phyloP scores from a whole-genome alignment of 2,113 vertebrate species.

The Heterotis niloticus region DNA sequence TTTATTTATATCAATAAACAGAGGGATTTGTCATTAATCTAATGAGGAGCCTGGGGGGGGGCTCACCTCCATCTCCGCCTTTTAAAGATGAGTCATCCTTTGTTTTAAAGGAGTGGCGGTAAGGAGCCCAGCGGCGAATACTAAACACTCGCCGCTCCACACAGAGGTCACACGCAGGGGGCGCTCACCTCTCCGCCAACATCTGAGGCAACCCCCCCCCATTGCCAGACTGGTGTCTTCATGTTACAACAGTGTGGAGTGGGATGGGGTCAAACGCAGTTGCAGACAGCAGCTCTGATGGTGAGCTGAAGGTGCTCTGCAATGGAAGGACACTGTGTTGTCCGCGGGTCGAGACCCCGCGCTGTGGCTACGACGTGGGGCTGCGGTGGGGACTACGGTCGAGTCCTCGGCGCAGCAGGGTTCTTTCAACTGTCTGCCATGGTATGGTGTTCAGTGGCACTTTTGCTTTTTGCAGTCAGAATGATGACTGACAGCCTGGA shows the following conservation, averaged over 20 bases:
- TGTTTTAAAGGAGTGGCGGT: conserved; percentile 49
- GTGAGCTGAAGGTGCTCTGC: no score
- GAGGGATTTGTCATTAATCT: conserved; percentile 61
- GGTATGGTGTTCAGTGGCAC: no score
- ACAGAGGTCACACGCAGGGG: not conserved
- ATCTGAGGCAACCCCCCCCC: no score
- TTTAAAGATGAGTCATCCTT: conserved; percentile 58
- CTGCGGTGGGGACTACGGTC: not conserved
- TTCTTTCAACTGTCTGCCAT: no score
- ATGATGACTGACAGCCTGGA: no score
- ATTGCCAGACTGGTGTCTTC: not conserved
- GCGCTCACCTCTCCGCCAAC: no score
- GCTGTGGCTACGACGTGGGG: not conserved
- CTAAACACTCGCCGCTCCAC: conserved; percentile 52
- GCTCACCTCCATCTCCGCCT: conserved; percentile 46
- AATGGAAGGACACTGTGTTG: no score
- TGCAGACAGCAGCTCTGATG: no score
- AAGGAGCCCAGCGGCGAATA: conserved; percentile 41
- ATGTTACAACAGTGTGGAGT: not conserved
- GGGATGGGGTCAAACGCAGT: no score
- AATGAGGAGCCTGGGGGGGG: conserved; percentile 39
- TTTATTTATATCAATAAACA: conserved; percentile 64
- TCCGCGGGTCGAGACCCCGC: no score
- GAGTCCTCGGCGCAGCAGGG: not conserved
- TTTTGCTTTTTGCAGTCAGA: no score